Conservation (phyloP, 2,113 vertebrate species). For the Morone saxatilis region DNA sequence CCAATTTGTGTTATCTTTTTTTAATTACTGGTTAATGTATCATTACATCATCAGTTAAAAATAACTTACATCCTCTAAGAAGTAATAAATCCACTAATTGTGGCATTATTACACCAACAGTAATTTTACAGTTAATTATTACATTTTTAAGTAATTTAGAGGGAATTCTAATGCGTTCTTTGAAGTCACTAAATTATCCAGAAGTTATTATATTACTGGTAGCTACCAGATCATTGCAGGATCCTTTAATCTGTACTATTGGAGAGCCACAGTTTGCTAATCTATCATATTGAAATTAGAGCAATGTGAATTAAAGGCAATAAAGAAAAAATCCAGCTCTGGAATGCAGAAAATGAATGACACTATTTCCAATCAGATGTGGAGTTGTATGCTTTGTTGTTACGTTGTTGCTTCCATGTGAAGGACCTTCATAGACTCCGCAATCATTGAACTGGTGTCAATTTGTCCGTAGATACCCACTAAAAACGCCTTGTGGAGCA, state of each 20-base stretch:
- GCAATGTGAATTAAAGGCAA: constrained; percentile 20
- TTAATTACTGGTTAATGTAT: constrained; percentile 29
- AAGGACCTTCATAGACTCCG: constrained; percentile 94
- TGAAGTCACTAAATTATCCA: constrained; percentile 52
- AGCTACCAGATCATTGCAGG: constrained; percentile 14
- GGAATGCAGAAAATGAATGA: constrained; percentile 36
- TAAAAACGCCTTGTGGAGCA: constrained; percentile 96
- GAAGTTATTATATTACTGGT: constrained; percentile 10
- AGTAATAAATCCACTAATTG: constrained; percentile 41
- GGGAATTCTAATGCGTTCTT: constrained; percentile 36
- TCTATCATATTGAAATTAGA: constrained; percentile 38
- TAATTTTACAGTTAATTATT: constrained; percentile 44
- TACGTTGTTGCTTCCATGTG: constrained; percentile 94
- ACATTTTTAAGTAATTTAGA: constrained; percentile 22
- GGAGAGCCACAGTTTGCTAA: constrained; percentile 30
- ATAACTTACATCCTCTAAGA: constrained; percentile 14
- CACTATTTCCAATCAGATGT: background rate
- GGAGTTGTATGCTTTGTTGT: constrained; percentile 9
- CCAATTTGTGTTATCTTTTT: constrained; percentile 8
- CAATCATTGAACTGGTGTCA: constrained; percentile 95
- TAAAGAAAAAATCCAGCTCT: background rate
- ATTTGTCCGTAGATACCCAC: constrained; percentile 97
- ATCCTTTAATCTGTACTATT: constrained; percentile 37
- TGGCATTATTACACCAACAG: constrained; percentile 6
- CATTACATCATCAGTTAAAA: constrained; percentile 45